Base-by-base conservation (phyloP, 2,797 vertebrate genomes). In the Gymnothorax javanicus region DNA sequence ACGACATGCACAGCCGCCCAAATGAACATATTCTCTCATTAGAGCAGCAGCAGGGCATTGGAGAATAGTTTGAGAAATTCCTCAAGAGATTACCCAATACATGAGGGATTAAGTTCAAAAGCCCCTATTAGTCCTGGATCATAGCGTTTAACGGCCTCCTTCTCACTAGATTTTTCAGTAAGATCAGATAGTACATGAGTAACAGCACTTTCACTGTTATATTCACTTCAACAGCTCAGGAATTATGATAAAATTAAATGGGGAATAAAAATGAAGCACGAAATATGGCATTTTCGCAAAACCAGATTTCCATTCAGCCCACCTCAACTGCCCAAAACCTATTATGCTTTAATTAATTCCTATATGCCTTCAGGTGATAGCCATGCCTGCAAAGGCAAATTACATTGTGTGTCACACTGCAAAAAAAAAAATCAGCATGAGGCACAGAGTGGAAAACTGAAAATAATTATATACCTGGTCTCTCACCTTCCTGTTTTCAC, bases 21-120 rank as follows among this genome's bases (percentile, higher is more conserved):
- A 77, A 77, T 79, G 50, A 81, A 69, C 86, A 87, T 83, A 86
- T 52, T 25, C 84, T 73, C 64, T 88, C 81, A 90, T 93, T 90
- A 88, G 82, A 67, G 54, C 82, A 89, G 87, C 91, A 69, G 86
- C 85, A 25, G 86, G 88, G 89, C 17, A 73, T 87, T 85, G 90
- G 90, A 91, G 91, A 92, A 75, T 62, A 83, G 77, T 67, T 71
- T 88, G 87, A 87, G 85, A 89, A 90, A 91, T 89, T 89, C 91
- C 88, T 86, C 60, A 52, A 84, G 79, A 85, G 88, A 91, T 90
- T 89, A 89, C 88, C 89, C 84, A 82, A 85, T 79, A 89, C 86
- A 89, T 81, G 58, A 84, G 84, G 86, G 88, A 90, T 91, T 90
- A 84, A 88, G 86, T 84, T 87, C 58, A 15, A 85, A 90, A 88